Percentiles rank a stretch among this genome's conserved stretches.
Evolutionary conservation across 2,113 vertebrate species (phyloP).

Genomic region (Corynorhinus townsendii): DNA sequence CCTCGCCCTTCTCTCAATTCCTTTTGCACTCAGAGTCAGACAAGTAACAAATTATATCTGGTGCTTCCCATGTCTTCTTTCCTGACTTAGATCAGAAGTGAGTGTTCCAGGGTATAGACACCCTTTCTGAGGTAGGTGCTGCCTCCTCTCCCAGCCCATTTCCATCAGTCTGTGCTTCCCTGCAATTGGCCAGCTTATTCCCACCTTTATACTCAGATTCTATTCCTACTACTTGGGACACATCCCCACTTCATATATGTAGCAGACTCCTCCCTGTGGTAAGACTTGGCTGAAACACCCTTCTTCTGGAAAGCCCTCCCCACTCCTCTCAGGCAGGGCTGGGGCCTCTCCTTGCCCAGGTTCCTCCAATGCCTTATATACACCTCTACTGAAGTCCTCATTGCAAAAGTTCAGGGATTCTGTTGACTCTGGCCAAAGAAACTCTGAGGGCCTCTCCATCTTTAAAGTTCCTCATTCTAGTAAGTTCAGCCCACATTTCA

Average conservation of each 20-base stretch:
- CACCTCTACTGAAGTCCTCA: not conserved
- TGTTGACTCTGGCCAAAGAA: not conserved
- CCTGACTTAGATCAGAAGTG: not conserved
- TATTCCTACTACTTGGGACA: not conserved
- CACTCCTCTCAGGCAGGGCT: not conserved
- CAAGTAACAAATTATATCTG: not conserved
- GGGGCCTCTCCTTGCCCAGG: not conserved
- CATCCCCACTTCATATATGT: not conserved
- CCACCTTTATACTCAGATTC: accelerated
- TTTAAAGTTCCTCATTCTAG: not conserved
- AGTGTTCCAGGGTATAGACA: not conserved
- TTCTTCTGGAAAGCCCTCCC: not conserved
- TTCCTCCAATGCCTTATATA: accelerated
- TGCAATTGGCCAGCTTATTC: not conserved
- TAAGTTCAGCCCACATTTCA: not conserved
- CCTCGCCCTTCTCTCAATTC: not conserved
- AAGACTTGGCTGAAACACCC: not conserved
- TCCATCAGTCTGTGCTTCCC: not conserved
- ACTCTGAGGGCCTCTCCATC: not conserved
- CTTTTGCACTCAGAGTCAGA: not conserved
- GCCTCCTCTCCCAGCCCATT: not conserved
- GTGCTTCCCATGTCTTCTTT: not conserved
- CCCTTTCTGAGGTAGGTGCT: not conserved
- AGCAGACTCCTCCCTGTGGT: not conserved
- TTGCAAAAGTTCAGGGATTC: not conserved